These are phyloP conservation scores for Drosophila borealis DNA, from an alignment of 2,888 invertebrate species.

Conservation along the genomic window DNA sequence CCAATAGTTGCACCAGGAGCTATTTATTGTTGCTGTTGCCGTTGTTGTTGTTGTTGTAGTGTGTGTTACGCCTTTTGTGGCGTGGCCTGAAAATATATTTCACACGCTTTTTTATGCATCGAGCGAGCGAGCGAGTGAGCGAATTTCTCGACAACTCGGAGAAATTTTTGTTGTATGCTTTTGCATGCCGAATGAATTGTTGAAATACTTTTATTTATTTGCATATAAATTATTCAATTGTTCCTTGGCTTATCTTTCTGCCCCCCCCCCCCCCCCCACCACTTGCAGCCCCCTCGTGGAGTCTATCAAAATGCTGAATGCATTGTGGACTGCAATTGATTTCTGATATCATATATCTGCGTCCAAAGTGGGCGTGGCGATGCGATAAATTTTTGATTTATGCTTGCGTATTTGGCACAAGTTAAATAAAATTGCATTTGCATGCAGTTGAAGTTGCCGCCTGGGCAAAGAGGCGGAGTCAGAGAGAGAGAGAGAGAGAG, in stretches of 20 bases:
- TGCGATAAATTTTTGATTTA: conserved; percentile 66
- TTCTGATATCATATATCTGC: conserved; percentile 46
- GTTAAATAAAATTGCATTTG: conserved; percentile 50
- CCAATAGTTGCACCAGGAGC: conserved; percentile 48
- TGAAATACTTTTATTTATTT: conserved; percentile 76
- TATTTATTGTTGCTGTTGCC: conserved; percentile 34
- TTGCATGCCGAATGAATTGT: conserved; percentile 57
- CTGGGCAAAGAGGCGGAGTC: neutral
- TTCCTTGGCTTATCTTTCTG: conserved; percentile 65
- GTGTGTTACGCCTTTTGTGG: conserved; percentile 73
- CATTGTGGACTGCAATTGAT: conserved; percentile 71
- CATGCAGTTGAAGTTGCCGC: conserved; percentile 28
- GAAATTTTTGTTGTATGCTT: conserved; percentile 35
- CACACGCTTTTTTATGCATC: conserved; percentile 54
- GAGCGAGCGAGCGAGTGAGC: neutral
- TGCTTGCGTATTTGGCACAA: conserved; percentile 60
- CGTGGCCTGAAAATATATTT: conserved; percentile 67
- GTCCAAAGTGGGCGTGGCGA: conserved; percentile 49
- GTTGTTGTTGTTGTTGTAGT: conserved; percentile 38
- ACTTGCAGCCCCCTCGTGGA: conserved; percentile 29
- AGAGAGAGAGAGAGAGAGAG: neutral
- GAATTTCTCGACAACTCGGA: conserved; percentile 38
- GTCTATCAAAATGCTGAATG: conserved; percentile 70
- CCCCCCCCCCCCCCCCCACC: conserved; percentile 5
- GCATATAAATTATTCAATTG: conserved; percentile 80